Percentiles rank a stretch among this genome's conserved stretches.
Evolutionary conservation across 2,113 vertebrate genomes (phyloP).

Genomic region (Ictidomys tridecemlineatus): DNA sequence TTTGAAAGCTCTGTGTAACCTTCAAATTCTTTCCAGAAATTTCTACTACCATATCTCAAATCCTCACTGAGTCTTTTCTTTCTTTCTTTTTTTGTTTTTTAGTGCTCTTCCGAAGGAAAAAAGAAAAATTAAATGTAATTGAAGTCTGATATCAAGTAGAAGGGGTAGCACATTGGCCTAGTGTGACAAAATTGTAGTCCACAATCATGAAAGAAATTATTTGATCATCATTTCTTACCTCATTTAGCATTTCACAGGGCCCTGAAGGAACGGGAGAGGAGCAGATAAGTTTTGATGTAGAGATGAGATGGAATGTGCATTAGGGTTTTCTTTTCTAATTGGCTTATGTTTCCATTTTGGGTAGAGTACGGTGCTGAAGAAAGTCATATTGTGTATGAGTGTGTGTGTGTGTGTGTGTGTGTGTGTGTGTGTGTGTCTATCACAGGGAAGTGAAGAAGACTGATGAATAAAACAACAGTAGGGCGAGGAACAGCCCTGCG

Average conservation of each 20-base stretch:
- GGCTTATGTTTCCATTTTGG: not conserved
- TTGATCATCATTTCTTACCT: not conserved
- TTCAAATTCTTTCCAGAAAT: conserved; percentile 54
- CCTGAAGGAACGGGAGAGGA: not conserved
- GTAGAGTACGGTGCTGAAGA: conserved; percentile 1
- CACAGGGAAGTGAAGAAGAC: not conserved
- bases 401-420: not conserved
- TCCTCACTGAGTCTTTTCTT: not conserved
- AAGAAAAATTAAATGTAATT: not conserved
- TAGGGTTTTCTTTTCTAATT: not conserved
- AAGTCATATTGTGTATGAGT: not conserved
- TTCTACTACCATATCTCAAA: conserved; percentile 45
- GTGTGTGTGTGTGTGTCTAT: not conserved
- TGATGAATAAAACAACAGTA: not conserved
- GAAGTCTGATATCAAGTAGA: not conserved
- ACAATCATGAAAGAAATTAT: not conserved
- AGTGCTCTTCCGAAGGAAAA: conserved; percentile 15
- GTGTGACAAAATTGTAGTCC: not conserved
- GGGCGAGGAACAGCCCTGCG: not conserved
- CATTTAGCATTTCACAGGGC: not conserved
- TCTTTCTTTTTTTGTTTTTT: too few relatives aligned
- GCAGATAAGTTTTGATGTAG: not conserved
- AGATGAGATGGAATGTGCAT: not conserved
- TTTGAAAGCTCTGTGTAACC: conserved; percentile 8
- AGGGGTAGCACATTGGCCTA: not conserved